phyloP scores from a whole-genome alignment of 1,140 invertebrate species.

The Ephestia elutella region DNA sequence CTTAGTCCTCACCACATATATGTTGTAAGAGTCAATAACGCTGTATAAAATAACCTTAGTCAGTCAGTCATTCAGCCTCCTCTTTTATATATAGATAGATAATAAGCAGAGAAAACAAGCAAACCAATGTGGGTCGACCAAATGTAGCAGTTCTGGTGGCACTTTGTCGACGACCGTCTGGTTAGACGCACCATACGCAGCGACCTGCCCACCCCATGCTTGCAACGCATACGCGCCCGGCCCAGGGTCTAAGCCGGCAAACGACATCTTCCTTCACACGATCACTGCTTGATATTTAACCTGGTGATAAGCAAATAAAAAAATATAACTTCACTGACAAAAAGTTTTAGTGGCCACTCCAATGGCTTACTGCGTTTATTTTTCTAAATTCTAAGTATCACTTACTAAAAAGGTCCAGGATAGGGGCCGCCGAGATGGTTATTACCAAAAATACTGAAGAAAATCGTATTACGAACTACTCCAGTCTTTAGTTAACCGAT shows the following conservation, averaged over 20 bases:
- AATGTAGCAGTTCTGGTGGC: constrained; percentile 76
- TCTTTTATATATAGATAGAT: too few relatives aligned
- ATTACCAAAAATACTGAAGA: constrained; percentile 73
- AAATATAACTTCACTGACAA: neutral
- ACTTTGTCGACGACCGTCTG: constrained; percentile 74
- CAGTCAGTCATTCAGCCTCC: too few relatives aligned
- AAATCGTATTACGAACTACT: constrained; percentile 75
- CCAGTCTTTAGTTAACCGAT: constrained; percentile 70
- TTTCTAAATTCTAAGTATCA: constrained; percentile 3
- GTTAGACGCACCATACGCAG: constrained; percentile 66
- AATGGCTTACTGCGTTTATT: neutral
- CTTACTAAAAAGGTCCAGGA: constrained; percentile 44
- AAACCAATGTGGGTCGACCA: constrained; percentile 78
- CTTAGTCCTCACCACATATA: too few relatives aligned
- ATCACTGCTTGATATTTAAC: constrained; percentile 13
- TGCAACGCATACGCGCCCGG: constrained; percentile 62
- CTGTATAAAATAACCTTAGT: too few relatives aligned
- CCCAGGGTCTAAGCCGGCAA: constrained; percentile 54
- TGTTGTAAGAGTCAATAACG: too few relatives aligned
- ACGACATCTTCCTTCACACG: constrained; percentile 48
- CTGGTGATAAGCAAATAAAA: constrained; percentile 4
- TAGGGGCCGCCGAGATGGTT: constrained; percentile 55
- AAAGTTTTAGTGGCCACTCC: neutral
- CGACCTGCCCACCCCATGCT: constrained; percentile 64
- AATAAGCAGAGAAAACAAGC: constrained; percentile 5